A percentile compares a stretch with the other conserved stretches of the same genome.
Evolutionary conservation across 2,888 invertebrate genomes (phyloP).

Genomic region (Eurytoma californica): DNA sequence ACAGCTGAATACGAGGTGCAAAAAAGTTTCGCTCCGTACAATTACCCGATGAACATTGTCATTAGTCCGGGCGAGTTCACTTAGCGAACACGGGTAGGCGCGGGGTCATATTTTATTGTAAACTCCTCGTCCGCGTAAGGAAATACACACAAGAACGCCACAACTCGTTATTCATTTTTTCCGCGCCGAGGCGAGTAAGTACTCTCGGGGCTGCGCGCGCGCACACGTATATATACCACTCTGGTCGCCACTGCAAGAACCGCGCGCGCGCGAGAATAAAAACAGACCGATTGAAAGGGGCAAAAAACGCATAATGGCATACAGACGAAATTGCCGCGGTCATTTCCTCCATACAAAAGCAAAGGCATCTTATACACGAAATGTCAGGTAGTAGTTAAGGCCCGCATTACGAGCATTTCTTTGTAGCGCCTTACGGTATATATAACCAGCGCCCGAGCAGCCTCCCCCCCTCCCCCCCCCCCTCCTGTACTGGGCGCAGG

Average conservation of each 20-base stretch:
- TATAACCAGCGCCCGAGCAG: conserved; percentile 19
- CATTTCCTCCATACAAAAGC: conserved; percentile 68
- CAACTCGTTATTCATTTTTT: conserved; percentile 43
- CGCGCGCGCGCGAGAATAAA: conserved; percentile 27
- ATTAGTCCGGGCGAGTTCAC: conserved; percentile 8
- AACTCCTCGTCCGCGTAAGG: conserved; percentile 17
- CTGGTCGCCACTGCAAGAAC: conserved; percentile 6
- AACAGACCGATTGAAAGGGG: conserved; percentile 43
- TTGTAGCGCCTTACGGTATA: conserved; percentile 62
- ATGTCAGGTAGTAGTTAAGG: conserved; percentile 71
- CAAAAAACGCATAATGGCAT: conserved; percentile 42
- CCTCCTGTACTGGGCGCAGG: not conserved
- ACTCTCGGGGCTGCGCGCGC: not conserved
- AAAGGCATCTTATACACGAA: conserved; percentile 68
- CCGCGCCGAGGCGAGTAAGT: not conserved
- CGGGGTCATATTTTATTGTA: conserved; percentile 38
- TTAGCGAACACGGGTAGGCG: not conserved
- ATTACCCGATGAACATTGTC: conserved; percentile 12
- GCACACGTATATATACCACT: not conserved
- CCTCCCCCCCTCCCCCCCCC: not conserved
- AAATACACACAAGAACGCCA: conserved; percentile 30
- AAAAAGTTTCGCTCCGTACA: conserved; percentile 7
- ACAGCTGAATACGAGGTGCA: conserved; percentile 3
- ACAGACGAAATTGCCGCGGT: conserved; percentile 67
- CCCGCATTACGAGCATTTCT: conserved; percentile 69